Evolutionary conservation across 2,113 vertebrate genomes (phyloP), one percentile per base, ranked within the genome.

Genomic region (Pygathrix nemaeus): DNA sequence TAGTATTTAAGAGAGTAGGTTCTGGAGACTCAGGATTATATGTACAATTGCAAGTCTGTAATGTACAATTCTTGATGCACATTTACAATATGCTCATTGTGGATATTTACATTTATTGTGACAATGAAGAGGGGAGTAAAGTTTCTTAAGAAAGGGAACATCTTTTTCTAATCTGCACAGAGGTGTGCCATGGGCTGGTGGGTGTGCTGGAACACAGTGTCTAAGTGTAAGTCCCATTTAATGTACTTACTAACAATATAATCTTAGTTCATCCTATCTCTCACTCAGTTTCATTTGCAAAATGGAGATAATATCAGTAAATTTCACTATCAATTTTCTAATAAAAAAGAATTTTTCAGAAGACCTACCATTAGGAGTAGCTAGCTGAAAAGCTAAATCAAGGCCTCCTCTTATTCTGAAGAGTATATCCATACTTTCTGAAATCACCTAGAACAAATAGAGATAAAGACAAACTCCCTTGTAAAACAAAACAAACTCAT

Each of bases 341-440:
- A 89, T 90, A 30, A 78, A 80, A 89, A 93, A 75, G 23, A 79
- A 13, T 2, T 89, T 38, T 89, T 18, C 91, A 57, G 85, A 0
- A 97, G 59, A 98, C 98, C 27, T 98, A 99, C 99, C 99, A 96
- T 99, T 97, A 38, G 98, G 97, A 88, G 98, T 93, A 72, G 98
- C 98, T 61, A 99, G 97, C 81, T 98, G 98, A 98, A 99, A 99
- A 43, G 98, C 98, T 84, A 99, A 98, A 97, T 99, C 99, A 94
- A 99, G 98, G 85, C 99, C 99, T 70, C 99, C 99, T 98, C 98
- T 98, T 83, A 99, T 96, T 97, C 99, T 98, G 93, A 99, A 99
- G 61, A 99, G 98, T 66, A 99, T 95, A 91, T 98, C 97, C 98
- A 98, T 98, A 55, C 98, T 97, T 75, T 99, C 98, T 48, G 96